phyloP scores from a whole-genome alignment of 2,113 vertebrate species.

The Cyanocitta stelleri region DNA sequence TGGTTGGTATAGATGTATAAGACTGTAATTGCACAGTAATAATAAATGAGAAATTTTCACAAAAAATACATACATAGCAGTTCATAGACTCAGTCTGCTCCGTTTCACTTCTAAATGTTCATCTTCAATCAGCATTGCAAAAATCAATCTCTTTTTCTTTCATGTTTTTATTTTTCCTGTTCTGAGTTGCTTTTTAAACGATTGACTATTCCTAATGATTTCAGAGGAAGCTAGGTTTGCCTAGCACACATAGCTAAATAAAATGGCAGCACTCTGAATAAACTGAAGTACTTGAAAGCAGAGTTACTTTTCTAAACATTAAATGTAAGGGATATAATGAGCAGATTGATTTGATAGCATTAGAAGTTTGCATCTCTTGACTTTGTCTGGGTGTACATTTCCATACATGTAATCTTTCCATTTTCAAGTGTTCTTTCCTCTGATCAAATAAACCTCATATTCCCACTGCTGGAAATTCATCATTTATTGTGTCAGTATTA shows the following conservation, averaged over 20 bases:
- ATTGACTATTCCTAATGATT: neutral
- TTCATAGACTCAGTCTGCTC: neutral
- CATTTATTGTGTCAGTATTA: neutral
- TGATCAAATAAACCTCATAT: neutral
- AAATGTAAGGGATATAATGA: neutral
- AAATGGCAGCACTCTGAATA: neutral
- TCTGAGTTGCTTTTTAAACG: neutral
- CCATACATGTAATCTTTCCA: neutral
- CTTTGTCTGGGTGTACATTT: neutral
- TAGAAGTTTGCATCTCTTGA: neutral
- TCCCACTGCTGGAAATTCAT: neutral
- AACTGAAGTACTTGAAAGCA: neutral
- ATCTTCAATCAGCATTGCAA: neutral
- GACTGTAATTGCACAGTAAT: slow-evolving; percentile 10
- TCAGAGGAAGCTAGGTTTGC: neutral
- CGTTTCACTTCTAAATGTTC: neutral
- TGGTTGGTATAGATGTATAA: neutral
- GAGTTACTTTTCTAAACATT: neutral
- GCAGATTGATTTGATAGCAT: neutral
- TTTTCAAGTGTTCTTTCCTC: neutral
- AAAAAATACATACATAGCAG: neutral
- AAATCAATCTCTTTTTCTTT: neutral
- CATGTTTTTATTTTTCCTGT: neutral
- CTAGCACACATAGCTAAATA: neutral
- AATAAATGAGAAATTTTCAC: slow-evolving; percentile 26